A percentile compares a stretch with the other conserved stretches of the same genome.
Evolutionary conservation across 1,140 invertebrate genomes (phyloP).

Genomic region (Nebria ingens): DNA sequence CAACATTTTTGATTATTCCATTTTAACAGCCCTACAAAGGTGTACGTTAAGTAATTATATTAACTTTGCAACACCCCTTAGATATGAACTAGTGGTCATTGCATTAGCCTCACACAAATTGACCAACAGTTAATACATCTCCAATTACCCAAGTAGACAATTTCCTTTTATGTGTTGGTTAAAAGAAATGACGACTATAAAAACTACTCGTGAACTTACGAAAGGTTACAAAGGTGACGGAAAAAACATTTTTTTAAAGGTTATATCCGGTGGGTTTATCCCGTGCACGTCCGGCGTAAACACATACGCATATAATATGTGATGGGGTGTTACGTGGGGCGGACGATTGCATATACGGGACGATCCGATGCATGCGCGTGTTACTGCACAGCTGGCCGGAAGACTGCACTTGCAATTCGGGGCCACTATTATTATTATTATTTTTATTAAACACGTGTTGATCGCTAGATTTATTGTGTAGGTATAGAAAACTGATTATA

Average conservation of each 20-base stretch:
- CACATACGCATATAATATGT: background rate
- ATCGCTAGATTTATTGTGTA: too few species aligned
- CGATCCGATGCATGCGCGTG: background rate
- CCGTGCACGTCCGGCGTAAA: background rate
- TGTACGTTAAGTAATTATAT: background rate
- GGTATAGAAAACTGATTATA: too few species aligned
- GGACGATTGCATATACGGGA: background rate
- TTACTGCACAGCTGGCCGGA: background rate
- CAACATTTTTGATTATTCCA: too few species aligned
- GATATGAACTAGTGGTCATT: background rate
- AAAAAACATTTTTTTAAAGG: conserved; percentile 1
- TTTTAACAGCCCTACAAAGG: background rate
- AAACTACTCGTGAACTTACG: background rate
- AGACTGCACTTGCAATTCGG: background rate
- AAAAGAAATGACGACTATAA: background rate
- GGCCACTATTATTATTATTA: background rate
- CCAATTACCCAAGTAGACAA: background rate
- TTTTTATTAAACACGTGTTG: background rate
- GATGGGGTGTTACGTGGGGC: background rate
- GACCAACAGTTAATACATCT: background rate
- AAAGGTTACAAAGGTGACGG: conserved; percentile 9
- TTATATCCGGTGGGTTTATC: conserved; percentile 3
- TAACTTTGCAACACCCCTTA: background rate
- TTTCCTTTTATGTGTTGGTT: background rate
- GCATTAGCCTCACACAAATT: background rate